Conservation (phyloP, 30 jellyfish, hydroid and myxozoan genomes). For the Aurelia aurita region DNA sequence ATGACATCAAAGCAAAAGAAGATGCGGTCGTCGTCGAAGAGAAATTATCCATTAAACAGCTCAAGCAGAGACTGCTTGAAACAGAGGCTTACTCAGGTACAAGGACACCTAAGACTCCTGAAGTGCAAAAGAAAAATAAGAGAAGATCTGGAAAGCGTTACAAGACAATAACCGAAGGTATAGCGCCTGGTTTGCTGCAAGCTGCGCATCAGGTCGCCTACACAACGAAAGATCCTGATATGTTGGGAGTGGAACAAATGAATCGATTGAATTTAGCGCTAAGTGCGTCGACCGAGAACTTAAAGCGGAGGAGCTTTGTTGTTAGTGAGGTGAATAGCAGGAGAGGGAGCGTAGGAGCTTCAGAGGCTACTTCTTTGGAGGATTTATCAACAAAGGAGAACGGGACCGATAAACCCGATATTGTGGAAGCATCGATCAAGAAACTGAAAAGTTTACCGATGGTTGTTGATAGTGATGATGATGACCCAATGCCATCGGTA, state of each 20-base stretch:
- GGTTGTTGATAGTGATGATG: slow-evolving; percentile 82
- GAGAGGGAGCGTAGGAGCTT: slow-evolving; percentile 51
- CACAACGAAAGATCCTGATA: slow-evolving; percentile 48
- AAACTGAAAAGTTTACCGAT: slow-evolving; percentile 63
- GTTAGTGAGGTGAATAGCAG: slow-evolving; percentile 77
- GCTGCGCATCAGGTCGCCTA: slow-evolving; percentile 83
- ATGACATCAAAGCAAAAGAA: slow-evolving; percentile 59
- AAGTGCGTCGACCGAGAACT: slow-evolving; percentile 79
- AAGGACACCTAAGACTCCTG: slow-evolving; percentile 65
- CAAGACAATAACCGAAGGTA: slow-evolving; percentile 96
- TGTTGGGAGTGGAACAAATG: slow-evolving; percentile 53
- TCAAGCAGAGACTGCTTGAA: slow-evolving; percentile 69
- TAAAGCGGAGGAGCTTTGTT: slow-evolving; percentile 87
- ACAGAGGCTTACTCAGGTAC: slow-evolving; percentile 66
- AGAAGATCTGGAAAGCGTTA: slow-evolving; percentile 87
- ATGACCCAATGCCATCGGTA: slow-evolving; percentile 86
- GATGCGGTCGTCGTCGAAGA: slow-evolving; percentile 88
- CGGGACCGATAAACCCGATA: slow-evolving; percentile 27
- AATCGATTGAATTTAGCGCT: slow-evolving; percentile 76
- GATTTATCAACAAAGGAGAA: slow-evolving; percentile 48
- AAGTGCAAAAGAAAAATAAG: slow-evolving; percentile 68
- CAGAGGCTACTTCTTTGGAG: slow-evolving; percentile 69
- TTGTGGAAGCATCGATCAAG: slow-evolving; percentile 62
- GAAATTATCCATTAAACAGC: slow-evolving; percentile 58
- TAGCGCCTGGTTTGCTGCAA: slow-evolving; percentile 88